Conservation (phyloP, 2,113 vertebrate genomes). For the Silurus glanis region DNA sequence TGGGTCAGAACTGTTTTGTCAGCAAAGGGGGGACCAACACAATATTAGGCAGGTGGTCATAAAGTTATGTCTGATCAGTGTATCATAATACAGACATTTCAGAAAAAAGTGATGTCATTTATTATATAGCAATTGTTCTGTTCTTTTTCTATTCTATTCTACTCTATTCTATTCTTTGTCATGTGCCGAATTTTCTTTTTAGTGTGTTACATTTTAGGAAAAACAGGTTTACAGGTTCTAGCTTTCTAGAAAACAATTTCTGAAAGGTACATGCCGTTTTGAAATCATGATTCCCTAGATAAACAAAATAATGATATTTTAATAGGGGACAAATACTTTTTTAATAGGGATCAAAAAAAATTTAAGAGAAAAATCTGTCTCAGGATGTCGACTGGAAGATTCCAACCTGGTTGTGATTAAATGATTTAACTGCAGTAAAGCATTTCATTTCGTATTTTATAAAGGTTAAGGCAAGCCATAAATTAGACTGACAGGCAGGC, state of each 20-base stretch:
- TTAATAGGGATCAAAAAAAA: not conserved
- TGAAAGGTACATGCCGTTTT: not conserved
- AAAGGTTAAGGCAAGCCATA: not conserved
- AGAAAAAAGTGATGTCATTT: not conserved
- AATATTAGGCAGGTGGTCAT: too few species aligned
- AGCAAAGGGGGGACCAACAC: too few species aligned
- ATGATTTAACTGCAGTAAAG: conserved; percentile 52
- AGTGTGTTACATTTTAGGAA: too few species aligned
- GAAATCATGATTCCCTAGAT: not conserved
- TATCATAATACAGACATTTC: not conserved
- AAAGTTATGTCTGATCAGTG: too few species aligned
- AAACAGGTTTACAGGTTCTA: not conserved
- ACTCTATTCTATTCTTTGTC: too few species aligned
- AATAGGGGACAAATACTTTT: not conserved
- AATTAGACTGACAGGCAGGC: not conserved
- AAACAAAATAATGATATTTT: not conserved
- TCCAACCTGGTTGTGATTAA: conserved; percentile 26
- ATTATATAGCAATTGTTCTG: not conserved
- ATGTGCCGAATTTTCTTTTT: too few species aligned
- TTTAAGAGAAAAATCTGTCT: not conserved
- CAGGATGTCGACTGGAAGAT: conserved; percentile 33
- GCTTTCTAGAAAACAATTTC: not conserved
- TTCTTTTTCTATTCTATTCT: too few species aligned
- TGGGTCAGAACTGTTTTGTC: too few species aligned
- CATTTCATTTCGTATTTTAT: not conserved